Conservation (phyloP, 1,140 invertebrate genomes). For the Sinella curviseta region DNA sequence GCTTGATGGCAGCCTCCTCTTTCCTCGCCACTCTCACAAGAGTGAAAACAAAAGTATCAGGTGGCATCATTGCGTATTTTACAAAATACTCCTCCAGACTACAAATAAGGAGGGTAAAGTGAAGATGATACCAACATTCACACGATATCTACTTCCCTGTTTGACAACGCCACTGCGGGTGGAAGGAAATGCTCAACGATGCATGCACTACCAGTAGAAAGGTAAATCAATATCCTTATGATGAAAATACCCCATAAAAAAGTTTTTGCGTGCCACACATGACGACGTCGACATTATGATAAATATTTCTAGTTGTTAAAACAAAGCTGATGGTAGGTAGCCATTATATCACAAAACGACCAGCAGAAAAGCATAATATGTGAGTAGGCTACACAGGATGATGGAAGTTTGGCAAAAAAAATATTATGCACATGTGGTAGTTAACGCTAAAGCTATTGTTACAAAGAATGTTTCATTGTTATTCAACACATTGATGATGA, state of each 20-base stretch:
- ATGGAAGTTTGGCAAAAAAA: neutral
- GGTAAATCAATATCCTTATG: neutral
- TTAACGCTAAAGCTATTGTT: neutral
- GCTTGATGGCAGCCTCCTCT: too few relatives aligned
- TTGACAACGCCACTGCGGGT: neutral
- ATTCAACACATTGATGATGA: neutral
- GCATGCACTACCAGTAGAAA: too few relatives aligned
- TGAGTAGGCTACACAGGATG: too few relatives aligned
- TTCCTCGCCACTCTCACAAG: too few relatives aligned
- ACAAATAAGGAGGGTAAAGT: neutral
- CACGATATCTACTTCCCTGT: neutral
- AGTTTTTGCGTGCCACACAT: constrained; percentile 2
- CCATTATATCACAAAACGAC: too few relatives aligned
- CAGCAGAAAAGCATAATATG: too few relatives aligned
- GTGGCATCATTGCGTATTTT: neutral
- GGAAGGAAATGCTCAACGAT: neutral
- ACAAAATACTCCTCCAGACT: neutral
- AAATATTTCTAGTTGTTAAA: neutral
- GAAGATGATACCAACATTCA: neutral
- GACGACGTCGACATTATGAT: neutral
- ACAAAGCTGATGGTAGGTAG: neutral
- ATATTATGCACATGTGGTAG: constrained; percentile 15
- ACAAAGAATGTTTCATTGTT: neutral
- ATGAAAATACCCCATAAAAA: neutral
- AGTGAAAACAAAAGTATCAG: neutral